Percentiles rank a stretch among this genome's conserved stretches.
These are phyloP conservation scores for Babyrousa celebensis DNA, from an alignment of 2,797 vertebrate species.

Conservation along the genomic window DNA sequence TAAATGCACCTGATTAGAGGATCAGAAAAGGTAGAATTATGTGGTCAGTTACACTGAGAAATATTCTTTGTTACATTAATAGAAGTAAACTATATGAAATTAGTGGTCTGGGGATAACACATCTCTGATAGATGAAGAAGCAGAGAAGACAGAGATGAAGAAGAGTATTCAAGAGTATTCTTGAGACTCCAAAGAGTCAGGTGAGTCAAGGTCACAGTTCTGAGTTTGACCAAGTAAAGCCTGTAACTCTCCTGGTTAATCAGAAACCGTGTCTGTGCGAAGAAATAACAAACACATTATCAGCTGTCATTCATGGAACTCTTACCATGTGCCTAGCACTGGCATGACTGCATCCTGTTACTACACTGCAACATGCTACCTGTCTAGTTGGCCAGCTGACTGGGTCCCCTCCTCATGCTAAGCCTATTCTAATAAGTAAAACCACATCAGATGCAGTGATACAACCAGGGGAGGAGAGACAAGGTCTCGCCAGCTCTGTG, in stretches of 20 bases:
- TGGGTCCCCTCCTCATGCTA: neutral
- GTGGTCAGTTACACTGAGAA: slow-evolving; percentile 59
- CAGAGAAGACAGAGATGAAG: neutral
- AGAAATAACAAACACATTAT: neutral
- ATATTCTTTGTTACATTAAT: slow-evolving; percentile 48
- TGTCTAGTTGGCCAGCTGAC: neutral
- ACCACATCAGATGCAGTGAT: neutral
- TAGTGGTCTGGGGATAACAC: neutral
- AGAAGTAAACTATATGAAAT: slow-evolving; percentile 2
- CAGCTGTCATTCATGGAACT: neutral
- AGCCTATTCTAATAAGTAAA: neutral
- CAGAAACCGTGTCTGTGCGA: neutral
- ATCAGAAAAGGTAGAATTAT: slow-evolving; percentile 44
- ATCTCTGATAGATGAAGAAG: neutral
- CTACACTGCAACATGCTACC: neutral
- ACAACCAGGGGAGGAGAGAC: neutral
- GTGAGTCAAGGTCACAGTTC: neutral
- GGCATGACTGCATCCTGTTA: neutral
- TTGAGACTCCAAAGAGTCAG: neutral
- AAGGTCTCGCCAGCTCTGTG: neutral
- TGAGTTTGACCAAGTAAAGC: neutral
- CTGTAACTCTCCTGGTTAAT: neutral
- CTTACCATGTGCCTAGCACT: neutral
- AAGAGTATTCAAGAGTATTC: neutral
- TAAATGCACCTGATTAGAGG: slow-evolving; percentile 65